Percentiles rank a stretch among this genome's conserved stretches.
phyloP scores from a whole-genome alignment of 2,888 invertebrate species.

The Sphaeridia pumilis region DNA sequence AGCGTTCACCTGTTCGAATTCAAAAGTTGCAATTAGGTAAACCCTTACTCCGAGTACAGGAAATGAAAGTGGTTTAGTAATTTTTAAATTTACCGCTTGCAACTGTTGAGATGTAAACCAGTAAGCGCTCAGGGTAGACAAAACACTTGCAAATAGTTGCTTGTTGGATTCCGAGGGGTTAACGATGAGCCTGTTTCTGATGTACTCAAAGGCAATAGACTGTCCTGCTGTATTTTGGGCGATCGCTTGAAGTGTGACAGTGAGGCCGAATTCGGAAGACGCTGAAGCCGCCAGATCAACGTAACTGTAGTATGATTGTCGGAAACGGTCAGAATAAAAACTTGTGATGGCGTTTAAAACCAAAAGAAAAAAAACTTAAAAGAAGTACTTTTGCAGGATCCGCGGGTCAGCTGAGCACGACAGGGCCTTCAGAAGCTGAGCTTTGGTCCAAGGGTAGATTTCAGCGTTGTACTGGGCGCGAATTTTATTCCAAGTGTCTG shows the following conservation, averaged over 20 bases:
- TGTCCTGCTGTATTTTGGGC: constrained; percentile 4
- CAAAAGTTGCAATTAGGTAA: too few relatives aligned
- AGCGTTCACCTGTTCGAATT: too few relatives aligned
- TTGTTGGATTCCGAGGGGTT: not conserved
- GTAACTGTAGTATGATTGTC: not conserved
- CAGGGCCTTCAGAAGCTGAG: constrained; percentile 1
- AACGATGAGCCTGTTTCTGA: not conserved
- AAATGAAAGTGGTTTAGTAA: too few relatives aligned
- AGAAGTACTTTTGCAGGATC: not conserved
- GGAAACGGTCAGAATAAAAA: too few relatives aligned
- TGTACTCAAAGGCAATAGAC: not conserved
- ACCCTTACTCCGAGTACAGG: too few relatives aligned
- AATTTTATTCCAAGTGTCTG: not conserved
- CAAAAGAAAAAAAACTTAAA: not conserved
- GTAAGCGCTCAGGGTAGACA: constrained; percentile 4
- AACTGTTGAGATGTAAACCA: too few relatives aligned
- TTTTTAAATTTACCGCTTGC: too few relatives aligned
- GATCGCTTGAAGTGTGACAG: not conserved
- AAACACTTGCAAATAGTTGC: constrained; percentile 1
- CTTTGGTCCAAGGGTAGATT: not conserved
- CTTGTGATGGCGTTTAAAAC: not conserved
- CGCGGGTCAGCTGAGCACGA: not conserved
- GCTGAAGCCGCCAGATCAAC: not conserved
- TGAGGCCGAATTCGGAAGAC: not conserved
- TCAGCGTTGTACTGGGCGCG: not conserved